Base-by-base conservation (phyloP, 1,140 invertebrate genomes). In the Myzus persicae region DNA sequence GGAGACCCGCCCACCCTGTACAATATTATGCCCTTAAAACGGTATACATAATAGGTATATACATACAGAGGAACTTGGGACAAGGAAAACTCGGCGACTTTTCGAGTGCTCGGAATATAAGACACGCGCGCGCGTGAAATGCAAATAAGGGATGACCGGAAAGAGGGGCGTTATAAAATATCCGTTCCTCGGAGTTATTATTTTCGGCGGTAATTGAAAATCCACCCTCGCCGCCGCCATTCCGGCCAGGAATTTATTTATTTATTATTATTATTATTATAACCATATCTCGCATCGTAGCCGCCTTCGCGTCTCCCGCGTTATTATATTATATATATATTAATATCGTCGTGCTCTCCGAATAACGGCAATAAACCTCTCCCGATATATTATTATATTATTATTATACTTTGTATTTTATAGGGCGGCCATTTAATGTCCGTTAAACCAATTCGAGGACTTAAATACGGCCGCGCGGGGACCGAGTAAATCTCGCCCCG, bases 151-250 rank as follows among this genome's bases (percentile, higher is more conserved):
- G 26, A 51, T 51, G 84, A 85, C 40, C 84, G 84, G 42, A 85
- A 85, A 85, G 40, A 44, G 24, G 24, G 40, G 82, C 38, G 40
- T 31, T n/a, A 42, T 85, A 85, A 85, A 85, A 85, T 42, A 85
- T 85, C 42, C 84, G 84, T 85, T 85, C 46, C 84, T 40, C 31
- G 31, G n/a, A 36, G n/a, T 92, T 92, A 36, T 92, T 92, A 82
- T 92, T 92, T 82, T 38, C n/a, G 76, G n/a, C 31, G 67, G 91
- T 92, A 92, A 92, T 92, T 92, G 91, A 92, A 92, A 92, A 92
- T 82, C 67, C 76, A 90, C 48, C 48, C 88, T 51, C 51, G 36
- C 11, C 9, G 26, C 48, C 48, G n/a, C 54, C 36, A 67, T 42
- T 26, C 5, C 9, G 36, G 1, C 18, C 7, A 40, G 76, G 76